Percentiles rank a stretch among this genome's conserved stretches.
phyloP scores from a whole-genome alignment of 2,797 vertebrate genomes.

The Circus cinereus region DNA sequence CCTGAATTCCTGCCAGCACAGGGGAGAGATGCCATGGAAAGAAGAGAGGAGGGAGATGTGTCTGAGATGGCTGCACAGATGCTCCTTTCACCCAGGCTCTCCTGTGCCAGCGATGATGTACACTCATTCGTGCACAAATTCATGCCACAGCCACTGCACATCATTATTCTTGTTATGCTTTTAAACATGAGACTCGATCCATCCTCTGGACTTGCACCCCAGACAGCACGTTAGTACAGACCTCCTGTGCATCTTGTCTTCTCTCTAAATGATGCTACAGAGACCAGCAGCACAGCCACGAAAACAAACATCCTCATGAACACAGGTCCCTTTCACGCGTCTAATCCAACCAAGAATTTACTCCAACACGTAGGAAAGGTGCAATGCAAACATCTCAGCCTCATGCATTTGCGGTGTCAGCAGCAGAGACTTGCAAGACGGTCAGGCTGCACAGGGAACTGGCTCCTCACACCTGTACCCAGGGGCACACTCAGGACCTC shows the following conservation, averaged over 20 bases:
- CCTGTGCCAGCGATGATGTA: neutral
- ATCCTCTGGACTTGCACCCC: neutral
- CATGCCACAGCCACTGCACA: neutral
- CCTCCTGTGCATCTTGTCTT: neutral
- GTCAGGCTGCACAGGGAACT: neutral
- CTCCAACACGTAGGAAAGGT: neutral
- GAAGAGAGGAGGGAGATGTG: neutral
- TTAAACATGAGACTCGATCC: neutral
- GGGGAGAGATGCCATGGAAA: neutral
- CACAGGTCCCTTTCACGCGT: neutral
- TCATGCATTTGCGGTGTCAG: neutral
- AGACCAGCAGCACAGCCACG: neutral
- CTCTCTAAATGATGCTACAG: neutral
- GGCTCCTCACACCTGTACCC: neutral
- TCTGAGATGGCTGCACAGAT: neutral
- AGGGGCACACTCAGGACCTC: rapidly evolving
- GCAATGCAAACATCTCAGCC: neutral
- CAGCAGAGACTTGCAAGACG: neutral
- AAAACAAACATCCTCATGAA: neutral
- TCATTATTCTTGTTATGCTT: neutral
- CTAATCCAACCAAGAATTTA: neutral
- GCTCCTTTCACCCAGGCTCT: neutral
- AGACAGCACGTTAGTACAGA: rapidly evolving
- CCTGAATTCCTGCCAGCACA: neutral
- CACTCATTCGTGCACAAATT: neutral